Evolutionary conservation across 1,140 invertebrate genomes (phyloP), one percentile per base, ranked within the genome.

Genomic region (Atta texana): DNA sequence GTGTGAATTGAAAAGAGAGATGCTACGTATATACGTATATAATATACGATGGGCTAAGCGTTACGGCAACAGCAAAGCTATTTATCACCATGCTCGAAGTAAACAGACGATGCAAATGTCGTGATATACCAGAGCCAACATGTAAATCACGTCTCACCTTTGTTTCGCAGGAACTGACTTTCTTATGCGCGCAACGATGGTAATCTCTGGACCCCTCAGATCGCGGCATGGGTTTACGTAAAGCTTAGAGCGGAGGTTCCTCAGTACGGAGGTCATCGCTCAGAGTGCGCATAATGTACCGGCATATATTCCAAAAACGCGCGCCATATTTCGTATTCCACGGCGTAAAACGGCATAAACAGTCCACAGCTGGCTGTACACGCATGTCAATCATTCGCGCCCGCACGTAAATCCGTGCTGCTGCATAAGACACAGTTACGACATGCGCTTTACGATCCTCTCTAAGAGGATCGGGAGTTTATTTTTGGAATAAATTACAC

Each of bases 71-170:
- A 84, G 80, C 55, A 14, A n/a, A 69, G 55, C 69, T 84, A 75
- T 84, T 84, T 84, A 84, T 84, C 80, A 84, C 55, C 28, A n/a
- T 57, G 34, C 80, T 84, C 80, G 69, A 84, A 84, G 80, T 69
- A 84, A 84, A 84, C 80, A 75, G 80, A 39, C 80, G 80, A 75
- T 84, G 80, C 80, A 84, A 84, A 84, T 75, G 69, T 84, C 80
- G 68, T 75, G 80, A 84, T 84, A 84, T 75, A 75, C 55, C 69
- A 63, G 55, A 84, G 80, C 57, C 80, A 84, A 84, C 80, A 84
- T 84, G 80, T 84, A 84, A 84, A 84, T 84, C 69, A 84, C 69
- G 80, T 74, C 55, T 84, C 80, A 84, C 80, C 80, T 84, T 84
- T 84, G 80, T 84, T 75, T 72, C 69, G 24, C 69, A 53, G 55